Evolutionary conservation across 2,113 vertebrate species (phyloP), one percentile per base, ranked within the genome.

Genomic region (Cololabis saira): DNA sequence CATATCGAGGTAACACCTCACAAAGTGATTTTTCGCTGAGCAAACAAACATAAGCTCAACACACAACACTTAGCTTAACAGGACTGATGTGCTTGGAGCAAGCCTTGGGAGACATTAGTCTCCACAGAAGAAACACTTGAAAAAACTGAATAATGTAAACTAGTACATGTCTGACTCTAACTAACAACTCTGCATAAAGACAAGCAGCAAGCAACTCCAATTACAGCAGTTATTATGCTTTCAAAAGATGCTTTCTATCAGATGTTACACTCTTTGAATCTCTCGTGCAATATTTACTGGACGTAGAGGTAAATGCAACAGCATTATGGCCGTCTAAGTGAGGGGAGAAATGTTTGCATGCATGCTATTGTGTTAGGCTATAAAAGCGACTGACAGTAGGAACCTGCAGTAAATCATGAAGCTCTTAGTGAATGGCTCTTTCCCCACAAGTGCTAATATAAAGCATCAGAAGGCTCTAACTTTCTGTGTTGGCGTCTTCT

Each of bases 361-460:
- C 21, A n/a, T 71, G 53, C 22, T 17, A 2, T 55, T 43, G 15
- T 53, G 48, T 62, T 24, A 5, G 16, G 1, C 21, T 18, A 18
- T 67, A 49, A 13, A 30, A 27, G 13, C 58, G 22, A 62, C 43
- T 74, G 67, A 74, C 61, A 76, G 55, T 17, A n/a, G 57, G 33
- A 53, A 59, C 16, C 30, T 15, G 37, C 58, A 24, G 48, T 82
- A 83, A 82, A 88, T 83, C 73, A 65, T 43, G 27, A 15, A 60
- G 73, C 75, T 79, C 74, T 87, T 75, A 78, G 68, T 8, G 5
- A 66, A 42, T 7, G 18, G 55, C 66, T 79, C 74, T 78, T 86
- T 82, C 81, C 49, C 42, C 50, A 45, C 53, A 71, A 66, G 44
- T 55, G 55, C 59, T 87, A 87, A 90, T 72, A 80, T 83, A 71